Conservation (phyloP, 2,797 vertebrate genomes). For the Hyperoplus immaculatus region DNA sequence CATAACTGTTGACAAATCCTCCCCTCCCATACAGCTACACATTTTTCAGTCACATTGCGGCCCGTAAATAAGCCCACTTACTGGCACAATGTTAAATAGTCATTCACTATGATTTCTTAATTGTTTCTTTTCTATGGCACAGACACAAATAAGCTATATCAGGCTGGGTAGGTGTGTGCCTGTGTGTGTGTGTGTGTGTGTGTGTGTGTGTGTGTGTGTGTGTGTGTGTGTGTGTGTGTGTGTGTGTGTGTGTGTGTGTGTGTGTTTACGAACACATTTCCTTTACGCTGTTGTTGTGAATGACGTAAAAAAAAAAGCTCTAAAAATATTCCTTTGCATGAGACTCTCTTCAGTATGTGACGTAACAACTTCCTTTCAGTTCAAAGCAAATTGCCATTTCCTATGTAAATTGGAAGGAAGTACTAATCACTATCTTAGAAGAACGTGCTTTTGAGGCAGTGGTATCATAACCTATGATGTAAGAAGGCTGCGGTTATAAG, state of each 20-base stretch:
- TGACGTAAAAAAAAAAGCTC: neutral
- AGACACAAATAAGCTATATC: too few relatives aligned
- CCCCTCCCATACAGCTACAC: constrained; percentile 29
- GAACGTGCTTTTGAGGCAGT: neutral
- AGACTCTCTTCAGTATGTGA: neutral
- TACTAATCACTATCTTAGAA: neutral
- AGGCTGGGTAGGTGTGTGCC: too few relatives aligned
- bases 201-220: too few relatives aligned
- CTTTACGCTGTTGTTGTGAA: neutral
- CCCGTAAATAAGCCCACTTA: neutral
- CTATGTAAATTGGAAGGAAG: constrained; percentile 1
- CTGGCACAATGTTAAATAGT: too few relatives aligned
- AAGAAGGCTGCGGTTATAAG: neutral
- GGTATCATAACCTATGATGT: neutral
- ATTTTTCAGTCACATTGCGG: constrained; percentile 4
- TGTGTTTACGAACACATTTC: neutral
- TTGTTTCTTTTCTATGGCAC: too few relatives aligned
- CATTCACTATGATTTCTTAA: too few relatives aligned
- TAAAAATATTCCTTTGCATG: neutral
- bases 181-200: too few relatives aligned
- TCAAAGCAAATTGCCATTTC: neutral
- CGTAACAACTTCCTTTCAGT: neutral
- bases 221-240: too few relatives aligned
- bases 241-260: too few relatives aligned
- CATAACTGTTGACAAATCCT: neutral